Evolutionary conservation across 1,140 invertebrate species (phyloP), one percentile per base, ranked within the genome.

Genomic region (Leptonema lineaticorne): DNA sequence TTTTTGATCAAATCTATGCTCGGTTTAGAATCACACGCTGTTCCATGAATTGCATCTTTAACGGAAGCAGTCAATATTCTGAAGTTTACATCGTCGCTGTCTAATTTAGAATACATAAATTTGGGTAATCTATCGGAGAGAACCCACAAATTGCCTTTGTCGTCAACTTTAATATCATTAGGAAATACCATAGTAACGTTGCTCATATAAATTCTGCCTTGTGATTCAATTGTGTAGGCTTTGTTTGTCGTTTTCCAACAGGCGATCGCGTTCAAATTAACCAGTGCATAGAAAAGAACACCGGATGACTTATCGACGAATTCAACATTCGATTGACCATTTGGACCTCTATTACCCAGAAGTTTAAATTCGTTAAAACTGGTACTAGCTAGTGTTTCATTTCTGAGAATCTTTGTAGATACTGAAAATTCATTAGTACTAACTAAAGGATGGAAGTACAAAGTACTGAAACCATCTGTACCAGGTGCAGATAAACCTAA

Each of bases 361-460:
- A 84, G 70, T 75, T 88, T 87, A 70, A 89, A 92, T 16, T 89
- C 85, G 6, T 86, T 78, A 73, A 88, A 90, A 71, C 82, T 78
- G 18, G 74, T 74, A 24, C 16, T 62, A 63, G 83, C 77, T 56
- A 83, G 70, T 1, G 84, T 77, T 74, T 84, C 76, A 74, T 90
- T 86, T 26, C 87, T 82, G 16, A 92, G 76, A 22, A 88, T 79
- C 45, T 83, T 85, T 0, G 89, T 91, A 6, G 82, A 88, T 0
- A 91, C 89, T 0, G 86, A 76, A 75, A 90, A 93, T 75, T 92
- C 90, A 74, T 87, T 85, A 14, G 83, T 88, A 68, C 90, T 91
- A 9, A 88, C 85, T 71, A 92, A 82, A 0, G 90, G 88, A 76
- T 92, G 90, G 81, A 92, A 93, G 71, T 90, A 92, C 1, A 92